Evolutionary conservation across 2,797 vertebrate species (phyloP).

Genomic region (Chiloscyllium punctatum): DNA sequence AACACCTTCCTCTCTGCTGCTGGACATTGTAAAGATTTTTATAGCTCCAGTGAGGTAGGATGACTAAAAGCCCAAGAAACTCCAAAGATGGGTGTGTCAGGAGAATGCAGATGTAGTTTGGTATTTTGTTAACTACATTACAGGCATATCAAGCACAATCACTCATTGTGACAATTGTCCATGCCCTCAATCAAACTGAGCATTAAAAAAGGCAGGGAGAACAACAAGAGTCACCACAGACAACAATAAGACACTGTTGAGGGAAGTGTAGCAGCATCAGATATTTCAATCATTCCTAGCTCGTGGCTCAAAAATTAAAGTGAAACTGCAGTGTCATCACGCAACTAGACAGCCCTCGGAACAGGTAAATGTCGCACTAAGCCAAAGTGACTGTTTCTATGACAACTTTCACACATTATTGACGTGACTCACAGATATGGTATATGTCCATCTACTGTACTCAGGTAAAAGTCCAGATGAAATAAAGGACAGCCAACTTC

Average conservation of each 20-base stretch:
- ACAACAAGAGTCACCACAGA: neutral
- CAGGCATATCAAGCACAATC: neutral
- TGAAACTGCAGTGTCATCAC: neutral
- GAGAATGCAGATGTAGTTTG: neutral
- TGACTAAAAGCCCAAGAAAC: neutral
- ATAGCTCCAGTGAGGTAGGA: neutral
- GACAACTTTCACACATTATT: neutral
- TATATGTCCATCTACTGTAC: neutral
- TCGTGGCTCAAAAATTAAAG: neutral
- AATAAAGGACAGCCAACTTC: neutral
- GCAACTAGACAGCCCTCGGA: neutral
- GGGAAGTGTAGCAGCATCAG: neutral
- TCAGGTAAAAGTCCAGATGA: neutral
- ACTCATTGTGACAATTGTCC: neutral
- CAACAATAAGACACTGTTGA: no score
- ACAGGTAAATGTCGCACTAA: neutral
- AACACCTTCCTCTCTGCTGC: neutral
- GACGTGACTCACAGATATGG: neutral
- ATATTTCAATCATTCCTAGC: neutral
- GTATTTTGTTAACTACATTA: neutral
- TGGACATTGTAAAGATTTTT: neutral
- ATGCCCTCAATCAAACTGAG: neutral
- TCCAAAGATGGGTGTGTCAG: neutral
- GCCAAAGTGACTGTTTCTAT: slow-evolving; percentile 12
- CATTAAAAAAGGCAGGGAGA: neutral